A percentile compares a stretch with the other conserved stretches of the same genome.
Conservation (phyloP, 2,888 invertebrate species). For the Nezara viridula region DNA sequence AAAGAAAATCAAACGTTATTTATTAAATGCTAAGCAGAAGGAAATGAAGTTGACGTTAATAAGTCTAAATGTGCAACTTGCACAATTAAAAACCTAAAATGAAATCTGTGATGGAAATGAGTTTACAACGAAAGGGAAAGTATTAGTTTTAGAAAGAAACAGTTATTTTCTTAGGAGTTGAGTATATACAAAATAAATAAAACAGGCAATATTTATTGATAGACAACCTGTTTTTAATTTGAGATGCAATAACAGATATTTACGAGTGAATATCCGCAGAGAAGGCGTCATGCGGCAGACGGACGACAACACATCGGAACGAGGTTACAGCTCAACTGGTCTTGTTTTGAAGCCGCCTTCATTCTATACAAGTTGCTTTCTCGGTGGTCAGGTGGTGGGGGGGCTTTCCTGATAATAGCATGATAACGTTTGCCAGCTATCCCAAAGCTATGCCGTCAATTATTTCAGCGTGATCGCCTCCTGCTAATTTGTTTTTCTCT, state of each 20-base stretch:
- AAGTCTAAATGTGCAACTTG: not conserved
- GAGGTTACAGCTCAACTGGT: slow-evolving; percentile 49
- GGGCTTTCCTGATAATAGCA: not conserved
- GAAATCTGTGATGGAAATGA: not conserved
- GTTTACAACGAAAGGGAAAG: not conserved
- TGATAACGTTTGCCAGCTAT: not conserved
- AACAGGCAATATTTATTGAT: not conserved
- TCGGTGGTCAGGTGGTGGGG: not conserved
- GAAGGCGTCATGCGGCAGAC: slow-evolving; percentile 54
- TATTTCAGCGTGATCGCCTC: not conserved
- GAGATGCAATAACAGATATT: slow-evolving; percentile 35
- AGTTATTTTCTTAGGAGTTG: not conserved
- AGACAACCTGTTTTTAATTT: slow-evolving; percentile 16
- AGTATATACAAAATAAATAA: not conserved
- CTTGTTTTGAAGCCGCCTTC: slow-evolving; percentile 50
- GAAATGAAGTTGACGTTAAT: not conserved
- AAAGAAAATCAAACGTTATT: not conserved
- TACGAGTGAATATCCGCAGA: slow-evolving; percentile 17
- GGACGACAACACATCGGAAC: slow-evolving; percentile 1
- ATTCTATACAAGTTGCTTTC: not conserved
- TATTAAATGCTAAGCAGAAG: not conserved
- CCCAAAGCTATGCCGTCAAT: not conserved
- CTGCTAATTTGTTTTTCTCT: not conserved
- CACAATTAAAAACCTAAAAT: not conserved
- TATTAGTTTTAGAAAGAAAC: not conserved